Conservation (phyloP, 2,113 vertebrate genomes). For the Leucopsar rothschildi region DNA sequence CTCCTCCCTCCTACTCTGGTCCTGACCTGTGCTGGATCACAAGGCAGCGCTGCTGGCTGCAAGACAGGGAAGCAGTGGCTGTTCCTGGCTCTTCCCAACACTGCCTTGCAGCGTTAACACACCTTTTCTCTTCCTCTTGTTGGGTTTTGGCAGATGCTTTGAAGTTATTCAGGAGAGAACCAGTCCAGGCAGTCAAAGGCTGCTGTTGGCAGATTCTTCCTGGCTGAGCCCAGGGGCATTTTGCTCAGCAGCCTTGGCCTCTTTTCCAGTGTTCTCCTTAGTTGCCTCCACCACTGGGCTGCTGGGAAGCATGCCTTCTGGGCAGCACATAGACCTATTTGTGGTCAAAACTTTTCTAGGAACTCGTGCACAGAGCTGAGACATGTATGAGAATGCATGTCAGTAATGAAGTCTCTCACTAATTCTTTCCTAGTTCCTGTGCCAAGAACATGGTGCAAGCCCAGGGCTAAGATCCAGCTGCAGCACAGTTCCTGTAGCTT, state of each 20-base stretch:
- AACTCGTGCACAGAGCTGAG: background rate
- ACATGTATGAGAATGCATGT: background rate
- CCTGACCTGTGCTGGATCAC: background rate
- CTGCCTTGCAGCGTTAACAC: background rate
- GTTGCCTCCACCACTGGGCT: background rate
- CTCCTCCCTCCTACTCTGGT: background rate
- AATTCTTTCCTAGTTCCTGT: background rate
- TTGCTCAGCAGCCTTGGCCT: background rate
- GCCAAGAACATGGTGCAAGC: background rate
- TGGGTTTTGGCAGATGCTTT: slow-evolving; percentile 25
- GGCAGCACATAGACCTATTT: background rate
- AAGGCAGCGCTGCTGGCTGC: background rate
- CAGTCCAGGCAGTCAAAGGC: slow-evolving; percentile 21
- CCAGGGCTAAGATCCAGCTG: background rate
- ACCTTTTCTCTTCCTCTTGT: background rate
- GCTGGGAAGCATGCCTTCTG: background rate
- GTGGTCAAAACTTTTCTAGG: background rate
- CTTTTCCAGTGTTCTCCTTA: background rate
- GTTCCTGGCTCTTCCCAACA: background rate
- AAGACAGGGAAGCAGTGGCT: background rate
- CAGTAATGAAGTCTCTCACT: background rate
- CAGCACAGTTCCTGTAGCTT: background rate
- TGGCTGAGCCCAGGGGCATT: background rate
- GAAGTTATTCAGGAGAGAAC: slow-evolving; percentile 11
- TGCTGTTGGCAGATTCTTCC: background rate